These are phyloP conservation scores for Lymantria monacha DNA, from an alignment of 2,888 invertebrate species.

Conservation along the genomic window DNA sequence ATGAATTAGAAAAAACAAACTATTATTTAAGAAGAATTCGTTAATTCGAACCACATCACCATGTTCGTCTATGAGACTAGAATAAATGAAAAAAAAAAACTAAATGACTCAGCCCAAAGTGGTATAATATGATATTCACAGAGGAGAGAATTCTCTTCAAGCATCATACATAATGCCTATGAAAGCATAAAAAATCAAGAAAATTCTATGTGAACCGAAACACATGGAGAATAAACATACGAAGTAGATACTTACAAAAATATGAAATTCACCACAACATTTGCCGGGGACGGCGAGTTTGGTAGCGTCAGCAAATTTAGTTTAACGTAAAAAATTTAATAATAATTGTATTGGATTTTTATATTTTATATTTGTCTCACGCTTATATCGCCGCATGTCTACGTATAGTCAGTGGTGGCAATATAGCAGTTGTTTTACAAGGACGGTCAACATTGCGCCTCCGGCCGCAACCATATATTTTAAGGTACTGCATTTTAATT, in stretches of 20 bases:
- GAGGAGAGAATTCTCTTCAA: slow-evolving; percentile 62
- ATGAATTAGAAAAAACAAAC: too few relatives aligned
- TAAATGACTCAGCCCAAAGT: slow-evolving; percentile 66
- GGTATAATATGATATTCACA: slow-evolving; percentile 72
- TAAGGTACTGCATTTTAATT: too few relatives aligned
- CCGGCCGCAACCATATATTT: too few relatives aligned
- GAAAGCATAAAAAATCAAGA: slow-evolving; percentile 81
- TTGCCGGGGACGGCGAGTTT: slow-evolving; percentile 69
- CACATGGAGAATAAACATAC: slow-evolving; percentile 81
- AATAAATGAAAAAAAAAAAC: slow-evolving; percentile 37
- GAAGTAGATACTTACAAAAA: slow-evolving; percentile 82
- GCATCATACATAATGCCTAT: slow-evolving; percentile 72
- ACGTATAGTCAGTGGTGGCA: too few relatives aligned
- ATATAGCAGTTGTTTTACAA: too few relatives aligned
- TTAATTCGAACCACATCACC: not conserved
- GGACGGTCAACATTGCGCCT: too few relatives aligned
- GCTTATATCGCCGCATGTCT: too few relatives aligned
- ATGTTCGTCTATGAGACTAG: not conserved
- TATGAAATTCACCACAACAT: slow-evolving; percentile 83
- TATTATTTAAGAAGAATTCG: too few relatives aligned
- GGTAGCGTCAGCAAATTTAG: slow-evolving; percentile 50
- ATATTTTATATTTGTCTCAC: too few relatives aligned
- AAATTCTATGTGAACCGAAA: slow-evolving; percentile 80
- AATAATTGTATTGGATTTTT: not conserved
- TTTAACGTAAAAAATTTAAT: not conserved